Percentiles rank a stretch among this genome's conserved stretches.
phyloP scores from a whole-genome alignment of 1,140 invertebrate genomes.

The Ips typographus region DNA sequence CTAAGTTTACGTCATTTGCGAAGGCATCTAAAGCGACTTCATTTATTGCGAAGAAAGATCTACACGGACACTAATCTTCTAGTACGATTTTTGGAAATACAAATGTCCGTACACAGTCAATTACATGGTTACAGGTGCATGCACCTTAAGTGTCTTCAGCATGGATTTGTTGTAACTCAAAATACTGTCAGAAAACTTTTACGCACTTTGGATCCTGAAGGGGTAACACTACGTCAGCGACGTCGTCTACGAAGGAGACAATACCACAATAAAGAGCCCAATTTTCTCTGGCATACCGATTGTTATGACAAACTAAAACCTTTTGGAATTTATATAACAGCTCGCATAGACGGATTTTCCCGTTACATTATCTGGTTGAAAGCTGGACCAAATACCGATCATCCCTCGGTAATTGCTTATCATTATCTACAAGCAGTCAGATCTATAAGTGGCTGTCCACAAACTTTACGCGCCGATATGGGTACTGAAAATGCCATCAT shows the following conservation, averaged over 20 bases:
- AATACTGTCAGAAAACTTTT: conserved; percentile 3
- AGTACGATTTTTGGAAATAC: not conserved
- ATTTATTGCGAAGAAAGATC: conserved; percentile 16
- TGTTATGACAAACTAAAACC: conserved; percentile 31
- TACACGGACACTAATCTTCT: not conserved
- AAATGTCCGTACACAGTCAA: not conserved
- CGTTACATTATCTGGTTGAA: conserved; percentile 22
- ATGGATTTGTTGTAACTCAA: conserved; percentile 14
- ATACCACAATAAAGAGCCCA: conserved; percentile 28
- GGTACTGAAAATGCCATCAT: conserved; percentile 20
- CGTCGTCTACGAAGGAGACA: conserved; percentile 22
- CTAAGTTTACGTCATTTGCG: not conserved
- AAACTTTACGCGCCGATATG: conserved; percentile 9
- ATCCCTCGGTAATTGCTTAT: conserved; percentile 20
- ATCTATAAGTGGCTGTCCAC: conserved; percentile 3
- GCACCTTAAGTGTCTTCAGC: conserved; percentile 17
- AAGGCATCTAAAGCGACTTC: not conserved
- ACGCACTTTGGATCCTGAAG: conserved; percentile 6
- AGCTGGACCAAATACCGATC: not conserved
- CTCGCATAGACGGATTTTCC: conserved; percentile 30
- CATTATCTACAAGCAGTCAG: conserved; percentile 4
- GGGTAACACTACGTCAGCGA: not conserved
- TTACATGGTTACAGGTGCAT: conserved; percentile 18
- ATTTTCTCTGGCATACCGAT: conserved; percentile 31
- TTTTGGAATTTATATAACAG: conserved; percentile 28